phyloP scores from a whole-genome alignment of 2,888 invertebrate species.

The Zeuzera pyrina region DNA sequence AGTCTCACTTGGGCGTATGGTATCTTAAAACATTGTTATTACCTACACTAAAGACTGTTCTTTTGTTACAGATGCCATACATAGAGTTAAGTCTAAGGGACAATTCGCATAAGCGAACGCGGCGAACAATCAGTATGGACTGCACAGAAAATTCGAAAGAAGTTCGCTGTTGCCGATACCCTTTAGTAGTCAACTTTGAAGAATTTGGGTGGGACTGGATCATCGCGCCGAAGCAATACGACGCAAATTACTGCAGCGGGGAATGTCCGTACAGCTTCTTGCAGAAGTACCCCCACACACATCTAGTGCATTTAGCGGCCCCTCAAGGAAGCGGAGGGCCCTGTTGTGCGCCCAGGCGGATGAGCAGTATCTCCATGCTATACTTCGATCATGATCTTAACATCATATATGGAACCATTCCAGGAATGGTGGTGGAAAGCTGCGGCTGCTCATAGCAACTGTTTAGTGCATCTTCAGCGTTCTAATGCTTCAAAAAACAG shows the following conservation, averaged over 20 bases:
- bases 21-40: too few species aligned
- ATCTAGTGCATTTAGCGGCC: slow-evolving; percentile 86
- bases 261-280: slow-evolving; percentile 93
- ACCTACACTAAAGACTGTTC: too few species aligned
- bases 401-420: slow-evolving; percentile 89
- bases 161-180: slow-evolving; percentile 93
- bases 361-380: slow-evolving; percentile 91
- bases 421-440: slow-evolving; percentile 95
- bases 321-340: slow-evolving; percentile 86
- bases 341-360: slow-evolving; percentile 92
- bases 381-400: slow-evolving; percentile 92
- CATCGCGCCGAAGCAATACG: slow-evolving; percentile 94
- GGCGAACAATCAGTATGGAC: slow-evolving; percentile 85
- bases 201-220: slow-evolving; percentile 98
- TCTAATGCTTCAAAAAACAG: slow-evolving; percentile 22
- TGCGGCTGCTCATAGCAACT: slow-evolving; percentile 88
- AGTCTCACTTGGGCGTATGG: too few species aligned
- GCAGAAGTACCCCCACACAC: slow-evolving; percentile 90
- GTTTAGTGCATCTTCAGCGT: slow-evolving; percentile 25
- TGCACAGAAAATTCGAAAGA: slow-evolving; percentile 88
- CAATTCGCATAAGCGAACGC: slow-evolving; percentile 75
- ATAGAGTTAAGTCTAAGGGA: slow-evolving; percentile 66
- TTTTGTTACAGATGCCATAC: slow-evolving; percentile 60
- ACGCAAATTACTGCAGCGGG: slow-evolving; percentile 96
- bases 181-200: slow-evolving; percentile 93